phyloP scores from a whole-genome alignment of 2,797 vertebrate species.

The Sebastiscus albofasciatus region DNA sequence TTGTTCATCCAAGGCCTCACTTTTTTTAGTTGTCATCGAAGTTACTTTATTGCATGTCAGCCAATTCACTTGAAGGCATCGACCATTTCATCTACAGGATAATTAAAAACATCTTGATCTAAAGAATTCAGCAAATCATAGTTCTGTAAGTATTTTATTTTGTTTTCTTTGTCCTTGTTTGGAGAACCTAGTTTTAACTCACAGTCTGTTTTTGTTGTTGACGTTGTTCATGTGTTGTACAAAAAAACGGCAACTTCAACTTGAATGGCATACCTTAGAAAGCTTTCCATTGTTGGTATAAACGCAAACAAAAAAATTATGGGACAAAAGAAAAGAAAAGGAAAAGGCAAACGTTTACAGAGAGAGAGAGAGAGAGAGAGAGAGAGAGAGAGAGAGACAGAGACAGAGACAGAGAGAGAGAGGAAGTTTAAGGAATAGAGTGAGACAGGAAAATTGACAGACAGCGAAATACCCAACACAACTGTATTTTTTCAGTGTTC shows the following conservation, averaged over 20 bases:
- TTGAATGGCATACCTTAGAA: not conserved
- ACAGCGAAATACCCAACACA: constrained; percentile 13
- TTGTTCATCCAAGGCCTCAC: not conserved
- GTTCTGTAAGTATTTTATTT: not conserved
- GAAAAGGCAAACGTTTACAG: not conserved
- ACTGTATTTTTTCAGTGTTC: not conserved
- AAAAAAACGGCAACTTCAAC: not conserved
- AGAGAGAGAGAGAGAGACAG: too few species aligned
- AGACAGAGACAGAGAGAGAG: too few species aligned
- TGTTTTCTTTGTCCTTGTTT: not conserved
- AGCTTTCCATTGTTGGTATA: not conserved
- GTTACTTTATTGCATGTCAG: not conserved
- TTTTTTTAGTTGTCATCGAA: not conserved
- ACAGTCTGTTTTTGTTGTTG: not conserved
- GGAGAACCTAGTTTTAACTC: not conserved
- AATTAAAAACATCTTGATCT: not conserved
- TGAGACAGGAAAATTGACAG: not conserved
- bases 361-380: not conserved
- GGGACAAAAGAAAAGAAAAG: not conserved
- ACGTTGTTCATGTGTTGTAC: not conserved
- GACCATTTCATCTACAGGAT: not conserved
- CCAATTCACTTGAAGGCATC: not conserved
- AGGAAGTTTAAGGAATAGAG: not conserved
- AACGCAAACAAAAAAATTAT: not conserved
- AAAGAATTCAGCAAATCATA: not conserved